Percentiles rank a stretch among this genome's conserved stretches.
Conservation (phyloP, 1,140 invertebrate species). For the Zaprionus lachaisei region DNA sequence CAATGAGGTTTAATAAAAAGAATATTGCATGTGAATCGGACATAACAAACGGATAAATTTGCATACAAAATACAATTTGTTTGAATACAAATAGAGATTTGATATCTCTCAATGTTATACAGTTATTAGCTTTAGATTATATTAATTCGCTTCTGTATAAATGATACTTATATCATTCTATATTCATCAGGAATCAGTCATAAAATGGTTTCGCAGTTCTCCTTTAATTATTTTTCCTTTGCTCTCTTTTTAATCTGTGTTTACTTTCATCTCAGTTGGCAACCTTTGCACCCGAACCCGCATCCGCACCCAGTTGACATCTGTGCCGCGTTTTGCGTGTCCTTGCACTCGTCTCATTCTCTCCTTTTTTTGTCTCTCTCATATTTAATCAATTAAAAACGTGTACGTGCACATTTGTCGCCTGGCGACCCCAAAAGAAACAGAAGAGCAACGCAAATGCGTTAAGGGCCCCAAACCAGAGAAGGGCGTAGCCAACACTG, state of each 20-base stretch:
- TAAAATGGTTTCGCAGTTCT: background rate
- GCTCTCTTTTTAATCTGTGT: background rate
- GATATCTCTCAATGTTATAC: background rate
- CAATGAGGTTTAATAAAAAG: too few relatives aligned
- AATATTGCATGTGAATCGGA: too few relatives aligned
- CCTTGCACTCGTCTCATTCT: constrained; percentile 15
- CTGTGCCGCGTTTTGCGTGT: constrained; percentile 3
- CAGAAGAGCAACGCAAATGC: constrained; percentile 53
- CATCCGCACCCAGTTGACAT: background rate
- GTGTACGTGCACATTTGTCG: constrained; percentile 56
- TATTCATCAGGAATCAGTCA: background rate
- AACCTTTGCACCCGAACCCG: constrained; percentile 6
- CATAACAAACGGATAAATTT: background rate
- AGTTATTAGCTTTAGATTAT: background rate
- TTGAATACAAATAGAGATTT: background rate
- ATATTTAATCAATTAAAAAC: constrained; percentile 81
- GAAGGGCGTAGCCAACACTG: constrained; percentile 17
- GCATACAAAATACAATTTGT: background rate
- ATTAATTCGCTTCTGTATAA: background rate
- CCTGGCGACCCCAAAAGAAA: constrained; percentile 32
- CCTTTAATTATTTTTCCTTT: background rate
- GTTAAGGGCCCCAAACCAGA: constrained; percentile 15
- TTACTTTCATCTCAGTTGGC: constrained; percentile 21
- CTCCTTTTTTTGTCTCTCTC: constrained; percentile 22
- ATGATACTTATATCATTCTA: background rate